Conservation (phyloP, 2,797 vertebrate genomes). For the Bucorvus abyssinicus region DNA sequence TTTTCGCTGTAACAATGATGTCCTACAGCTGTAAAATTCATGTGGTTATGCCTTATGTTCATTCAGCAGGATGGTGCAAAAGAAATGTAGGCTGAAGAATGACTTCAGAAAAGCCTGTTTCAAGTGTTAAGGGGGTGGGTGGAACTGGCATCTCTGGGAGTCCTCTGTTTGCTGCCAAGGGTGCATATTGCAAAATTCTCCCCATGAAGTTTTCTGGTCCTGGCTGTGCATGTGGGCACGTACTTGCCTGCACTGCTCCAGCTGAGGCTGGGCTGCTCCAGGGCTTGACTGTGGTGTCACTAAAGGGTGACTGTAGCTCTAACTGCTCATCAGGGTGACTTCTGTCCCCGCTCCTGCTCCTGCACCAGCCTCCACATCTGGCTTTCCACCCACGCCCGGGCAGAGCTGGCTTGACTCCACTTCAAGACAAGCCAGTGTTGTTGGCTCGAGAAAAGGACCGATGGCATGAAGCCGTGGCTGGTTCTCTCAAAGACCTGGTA, state of each 20-base stretch:
- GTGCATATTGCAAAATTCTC: background rate
- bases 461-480: background rate
- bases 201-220: background rate
- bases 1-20: background rate
- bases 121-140: background rate
- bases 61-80: background rate
- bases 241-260: background rate
- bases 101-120: background rate
- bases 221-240: background rate
- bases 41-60: slow-evolving; percentile 4
- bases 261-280: background rate
- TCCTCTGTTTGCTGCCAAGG: background rate
- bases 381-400: background rate
- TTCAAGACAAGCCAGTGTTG: background rate
- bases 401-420: background rate
- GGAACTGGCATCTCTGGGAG: background rate
- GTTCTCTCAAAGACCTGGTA: background rate
- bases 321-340: background rate
- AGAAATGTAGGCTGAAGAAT: background rate
- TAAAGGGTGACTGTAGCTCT: background rate
- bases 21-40: slow-evolving; percentile 42
- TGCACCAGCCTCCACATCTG: background rate
- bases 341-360: background rate
- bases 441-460: background rate
- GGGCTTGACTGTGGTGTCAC: background rate